A percentile compares a stretch with the other conserved stretches of the same genome.
Conservation (phyloP, 2,113 vertebrate genomes). For the Sus scrofa region T2T-Sscrofa CM000827.6:89386501-89387000, state of each 20-base stretch:
- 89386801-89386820: neutral
- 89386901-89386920: neutral
- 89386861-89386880: neutral
- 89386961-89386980: neutral
- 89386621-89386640: neutral
- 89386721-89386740: neutral
- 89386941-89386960: neutral
- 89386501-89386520: neutral
- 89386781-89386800: neutral
- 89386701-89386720: neutral
- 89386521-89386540: neutral
- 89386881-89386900: neutral
- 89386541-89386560: slow-evolving; percentile 1
- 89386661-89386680: neutral
- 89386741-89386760: no score
- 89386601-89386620: neutral
- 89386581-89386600: neutral
- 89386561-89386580: slow-evolving; percentile 7
- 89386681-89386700: neutral
- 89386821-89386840: neutral
- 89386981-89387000: neutral
- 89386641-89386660: neutral
- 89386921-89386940: accelerated
- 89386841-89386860: neutral
- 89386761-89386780: neutral